Evolutionary conservation across 2,113 vertebrate genomes (phyloP).

Genomic region (Oenanthe oenanthe): DNA sequence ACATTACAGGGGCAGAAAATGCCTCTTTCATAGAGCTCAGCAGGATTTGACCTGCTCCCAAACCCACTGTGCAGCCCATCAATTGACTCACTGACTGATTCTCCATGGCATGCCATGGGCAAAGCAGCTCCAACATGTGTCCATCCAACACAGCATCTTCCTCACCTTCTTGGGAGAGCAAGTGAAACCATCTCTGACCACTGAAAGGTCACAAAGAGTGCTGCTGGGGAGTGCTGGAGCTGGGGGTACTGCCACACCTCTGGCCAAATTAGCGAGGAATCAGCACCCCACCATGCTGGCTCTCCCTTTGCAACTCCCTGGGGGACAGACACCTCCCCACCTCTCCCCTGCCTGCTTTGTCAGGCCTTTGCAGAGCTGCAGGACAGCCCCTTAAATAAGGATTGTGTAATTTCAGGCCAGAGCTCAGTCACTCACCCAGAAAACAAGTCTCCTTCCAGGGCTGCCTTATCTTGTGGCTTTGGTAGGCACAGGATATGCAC

Average conservation of each 20-base stretch:
- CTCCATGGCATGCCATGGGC: no score
- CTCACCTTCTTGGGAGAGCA: neutral
- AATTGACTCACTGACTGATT: rapidly evolving
- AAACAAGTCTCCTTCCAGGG: neutral
- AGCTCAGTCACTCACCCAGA: neutral
- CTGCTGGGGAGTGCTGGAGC: neutral
- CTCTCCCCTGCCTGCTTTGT: neutral
- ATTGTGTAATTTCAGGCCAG: neutral
- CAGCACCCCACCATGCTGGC: neutral
- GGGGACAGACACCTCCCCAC: neutral
- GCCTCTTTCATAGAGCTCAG: neutral
- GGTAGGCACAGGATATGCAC: neutral
- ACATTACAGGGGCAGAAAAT: neutral
- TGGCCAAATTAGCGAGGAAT: neutral
- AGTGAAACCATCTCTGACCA: neutral
- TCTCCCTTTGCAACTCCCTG: rapidly evolving
- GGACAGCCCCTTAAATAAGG: neutral
- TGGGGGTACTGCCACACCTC: neutral
- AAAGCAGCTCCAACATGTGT: neutral
- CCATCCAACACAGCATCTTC: neutral
- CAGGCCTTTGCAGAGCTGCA: neutral
- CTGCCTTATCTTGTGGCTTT: neutral
- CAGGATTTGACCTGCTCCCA: neutral
- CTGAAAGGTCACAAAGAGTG: neutral
- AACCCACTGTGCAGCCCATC: neutral